Evolutionary conservation across 2,113 vertebrate genomes (phyloP), one percentile per base, ranked within the genome.

Genomic region (Mesembrinibis cayennensis): DNA sequence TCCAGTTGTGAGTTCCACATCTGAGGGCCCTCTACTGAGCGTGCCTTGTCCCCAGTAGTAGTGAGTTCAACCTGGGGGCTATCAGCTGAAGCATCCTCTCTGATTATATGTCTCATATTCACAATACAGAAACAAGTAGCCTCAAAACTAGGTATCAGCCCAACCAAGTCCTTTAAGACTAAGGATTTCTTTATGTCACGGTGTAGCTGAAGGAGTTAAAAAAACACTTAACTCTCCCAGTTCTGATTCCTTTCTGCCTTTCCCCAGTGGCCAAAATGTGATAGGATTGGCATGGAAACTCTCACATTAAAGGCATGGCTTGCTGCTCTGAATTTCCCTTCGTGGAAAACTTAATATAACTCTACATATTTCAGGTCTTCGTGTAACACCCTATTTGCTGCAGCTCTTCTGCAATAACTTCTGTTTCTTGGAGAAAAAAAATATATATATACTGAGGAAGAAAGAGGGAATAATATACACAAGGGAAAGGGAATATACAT

Each of bases 11-110:
- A 95, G 96, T 97, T 97, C 59, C 85, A 97, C 65, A 90, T 90
- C 76, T 95, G 91, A 97, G 97, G 95, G 96, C 97, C 94, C 95
- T 97, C 96, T 97, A 96, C 96, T 96, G 95, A 97, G 96, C 49
- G 96, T 96, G 95, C 96, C 96, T 96, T 95, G 96, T 91, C 97
- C 96, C 96, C 96, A 97, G 96, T 95, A 94, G 95, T 95, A 97
- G 87, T 65, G 89, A 95, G 93, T 96, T 95, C 93, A 95, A n/a
- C 87, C 73, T 94, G 89, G 90, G 89, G 91, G 38, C 95, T 79
- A 1, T 81, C 66, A 97, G 83, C 73, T 65, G 66, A 95, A 95
- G 53, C 87, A 80, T 94, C 82, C 83, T 77, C 65, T 88, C 38
- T 91, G 45, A 80, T 71, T 77, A 56, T 9, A 7, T 69, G 44